Conservation (phyloP, 1,140 invertebrate species). For the Drosophila virilis region DNA sequence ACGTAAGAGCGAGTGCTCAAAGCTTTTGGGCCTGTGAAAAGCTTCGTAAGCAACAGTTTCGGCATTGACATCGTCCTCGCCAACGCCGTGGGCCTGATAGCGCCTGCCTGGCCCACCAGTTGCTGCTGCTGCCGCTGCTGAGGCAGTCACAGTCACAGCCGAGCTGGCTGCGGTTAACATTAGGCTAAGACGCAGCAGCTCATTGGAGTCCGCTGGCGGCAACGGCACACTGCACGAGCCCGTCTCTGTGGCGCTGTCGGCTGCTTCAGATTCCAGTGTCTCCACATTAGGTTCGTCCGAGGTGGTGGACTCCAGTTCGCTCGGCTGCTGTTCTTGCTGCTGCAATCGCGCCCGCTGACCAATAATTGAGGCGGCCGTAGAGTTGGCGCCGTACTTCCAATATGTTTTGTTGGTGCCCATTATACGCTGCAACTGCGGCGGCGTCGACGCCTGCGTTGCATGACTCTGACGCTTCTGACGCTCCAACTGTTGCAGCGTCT, state of each 20-base stretch:
- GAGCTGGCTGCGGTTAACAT: slow-evolving; percentile 76
- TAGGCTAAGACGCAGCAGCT: slow-evolving; percentile 72
- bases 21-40: slow-evolving; percentile 77
- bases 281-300: slow-evolving; percentile 67
- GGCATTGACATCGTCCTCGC: slow-evolving; percentile 50
- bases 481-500: slow-evolving; percentile 71
- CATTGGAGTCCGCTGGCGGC: slow-evolving; percentile 72
- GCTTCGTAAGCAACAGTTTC: slow-evolving; percentile 84
- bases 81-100: slow-evolving; percentile 50
- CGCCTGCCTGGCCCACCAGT: slow-evolving; percentile 64
- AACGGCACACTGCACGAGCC: slow-evolving; percentile 79
- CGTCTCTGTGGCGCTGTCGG: slow-evolving; percentile 64
- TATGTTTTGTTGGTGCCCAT: slow-evolving; percentile 73
- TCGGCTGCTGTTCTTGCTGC: slow-evolving; percentile 44
- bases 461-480: slow-evolving; percentile 60
- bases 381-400: slow-evolving; percentile 79
- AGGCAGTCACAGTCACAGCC: slow-evolving; percentile 61
- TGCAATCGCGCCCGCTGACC: slow-evolving; percentile 60
- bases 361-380: slow-evolving; percentile 76
- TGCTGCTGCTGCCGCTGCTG: slow-evolving; percentile 30
- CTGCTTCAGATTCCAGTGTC: slow-evolving; percentile 40
- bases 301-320: slow-evolving; percentile 59
- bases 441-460: slow-evolving; percentile 10
- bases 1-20: slow-evolving; percentile 67
- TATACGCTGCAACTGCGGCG: slow-evolving; percentile 61